Evolutionary conservation across 2,888 invertebrate species (phyloP).

Genomic region (Ornithoptera priamus): DNA sequence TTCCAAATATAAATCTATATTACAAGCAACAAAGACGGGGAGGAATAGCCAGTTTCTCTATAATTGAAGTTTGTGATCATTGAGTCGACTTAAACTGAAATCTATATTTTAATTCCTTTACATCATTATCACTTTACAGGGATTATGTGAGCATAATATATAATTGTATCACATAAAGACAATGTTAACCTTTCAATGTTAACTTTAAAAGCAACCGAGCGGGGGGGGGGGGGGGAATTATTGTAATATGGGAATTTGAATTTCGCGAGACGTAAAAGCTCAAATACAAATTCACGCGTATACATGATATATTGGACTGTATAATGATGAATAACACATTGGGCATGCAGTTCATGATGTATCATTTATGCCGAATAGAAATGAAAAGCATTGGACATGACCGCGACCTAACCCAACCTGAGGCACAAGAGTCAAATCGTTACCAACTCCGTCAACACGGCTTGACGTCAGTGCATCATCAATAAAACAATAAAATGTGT

Average conservation of each 20-base stretch:
- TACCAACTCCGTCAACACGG: background rate
- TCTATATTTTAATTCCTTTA: background rate
- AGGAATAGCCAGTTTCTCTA: no score
- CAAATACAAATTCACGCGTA: background rate
- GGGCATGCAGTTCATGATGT: constrained; percentile 8
- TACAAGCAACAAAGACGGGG: no score
- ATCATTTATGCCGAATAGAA: constrained; percentile 17
- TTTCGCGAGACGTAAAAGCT: background rate
- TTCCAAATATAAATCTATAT: no score
- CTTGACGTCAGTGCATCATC: constrained; percentile 2
- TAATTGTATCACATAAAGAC: background rate
- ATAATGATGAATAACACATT: background rate
- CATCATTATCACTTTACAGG: background rate
- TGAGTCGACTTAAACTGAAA: no score
- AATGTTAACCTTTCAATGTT: background rate
- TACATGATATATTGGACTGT: background rate
- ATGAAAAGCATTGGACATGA: constrained; percentile 4
- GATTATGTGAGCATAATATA: background rate
- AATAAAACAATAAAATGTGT: background rate
- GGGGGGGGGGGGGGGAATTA: background rate
- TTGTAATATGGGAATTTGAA: background rate
- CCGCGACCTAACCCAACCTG: background rate
- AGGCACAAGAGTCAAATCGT: background rate
- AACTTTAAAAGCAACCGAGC: background rate
- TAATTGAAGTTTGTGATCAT: no score